Conservation (phyloP, 2,797 vertebrate genomes). For the Ctenopoma kingsleyae region DNA sequence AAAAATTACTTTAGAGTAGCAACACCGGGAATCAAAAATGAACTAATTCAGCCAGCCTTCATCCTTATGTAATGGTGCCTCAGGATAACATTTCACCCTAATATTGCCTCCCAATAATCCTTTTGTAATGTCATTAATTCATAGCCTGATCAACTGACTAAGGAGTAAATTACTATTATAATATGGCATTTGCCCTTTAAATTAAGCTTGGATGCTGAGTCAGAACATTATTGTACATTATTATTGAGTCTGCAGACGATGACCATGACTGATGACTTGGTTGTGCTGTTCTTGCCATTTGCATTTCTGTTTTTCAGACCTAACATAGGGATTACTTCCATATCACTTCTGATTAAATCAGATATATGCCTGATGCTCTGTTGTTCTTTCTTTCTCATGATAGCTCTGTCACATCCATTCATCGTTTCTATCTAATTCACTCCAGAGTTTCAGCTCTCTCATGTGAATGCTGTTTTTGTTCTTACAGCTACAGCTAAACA, state of each 20-base stretch:
- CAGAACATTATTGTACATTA: constrained; percentile 49
- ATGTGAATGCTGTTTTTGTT: constrained; percentile 41
- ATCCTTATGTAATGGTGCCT: constrained; percentile 41
- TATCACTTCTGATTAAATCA: constrained; percentile 71
- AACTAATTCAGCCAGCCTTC: constrained; percentile 11
- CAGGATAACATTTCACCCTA: constrained; percentile 36
- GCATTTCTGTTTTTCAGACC: constrained; percentile 55
- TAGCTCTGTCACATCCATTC: constrained; percentile 68
- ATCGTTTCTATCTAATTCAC: constrained; percentile 64
- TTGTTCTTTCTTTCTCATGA: constrained; percentile 57
- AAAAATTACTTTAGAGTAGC: constrained; percentile 9
- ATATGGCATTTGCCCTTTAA: constrained; percentile 75
- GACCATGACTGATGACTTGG: constrained; percentile 67
- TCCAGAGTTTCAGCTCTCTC: constrained; percentile 35
- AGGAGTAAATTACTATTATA: constrained; percentile 65
- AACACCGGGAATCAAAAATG: constrained; percentile 29
- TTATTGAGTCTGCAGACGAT: constrained; percentile 46
- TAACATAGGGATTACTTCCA: constrained; percentile 54
- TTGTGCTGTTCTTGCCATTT: constrained; percentile 56
- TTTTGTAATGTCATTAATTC: constrained; percentile 67
- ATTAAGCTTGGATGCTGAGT: constrained; percentile 66
- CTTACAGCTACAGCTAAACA: constrained; percentile 41
- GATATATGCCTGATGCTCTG: constrained; percentile 55
- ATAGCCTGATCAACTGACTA: constrained; percentile 61
- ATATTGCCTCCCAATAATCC: constrained; percentile 47